Conservation (phyloP, 2,888 invertebrate species). For the Heliconius ismenius region DNA sequence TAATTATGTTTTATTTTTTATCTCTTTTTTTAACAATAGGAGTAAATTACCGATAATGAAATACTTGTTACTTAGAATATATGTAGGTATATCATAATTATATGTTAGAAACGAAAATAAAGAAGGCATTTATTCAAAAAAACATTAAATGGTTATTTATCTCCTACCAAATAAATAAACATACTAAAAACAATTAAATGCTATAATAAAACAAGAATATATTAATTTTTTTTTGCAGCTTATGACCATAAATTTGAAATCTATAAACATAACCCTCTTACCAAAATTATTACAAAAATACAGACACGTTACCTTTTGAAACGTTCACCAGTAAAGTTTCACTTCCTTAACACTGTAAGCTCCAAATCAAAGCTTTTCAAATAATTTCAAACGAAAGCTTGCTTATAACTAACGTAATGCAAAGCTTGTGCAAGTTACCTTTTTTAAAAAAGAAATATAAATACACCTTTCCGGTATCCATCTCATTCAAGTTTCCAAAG, state of each 20-base stretch:
- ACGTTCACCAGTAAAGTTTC: not conserved
- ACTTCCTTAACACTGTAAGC: not conserved
- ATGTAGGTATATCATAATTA: too few relatives aligned
- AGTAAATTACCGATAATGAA: too few relatives aligned
- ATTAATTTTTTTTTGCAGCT: rapidly evolving
- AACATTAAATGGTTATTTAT: too few relatives aligned
- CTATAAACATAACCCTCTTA: not conserved
- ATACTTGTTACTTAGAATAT: too few relatives aligned
- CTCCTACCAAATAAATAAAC: too few relatives aligned
- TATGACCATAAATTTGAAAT: not conserved
- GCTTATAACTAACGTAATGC: not conserved
- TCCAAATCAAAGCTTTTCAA: not conserved
- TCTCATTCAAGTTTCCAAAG: conserved; percentile 10
- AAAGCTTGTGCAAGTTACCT: not conserved
- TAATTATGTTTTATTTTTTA: too few relatives aligned
- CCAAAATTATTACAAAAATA: not conserved
- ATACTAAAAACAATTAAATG: not conserved
- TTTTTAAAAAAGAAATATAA: not conserved
- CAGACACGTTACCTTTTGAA: not conserved
- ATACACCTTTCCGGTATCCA: not conserved
- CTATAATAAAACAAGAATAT: not conserved
- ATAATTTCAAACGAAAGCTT: not conserved
- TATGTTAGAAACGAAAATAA: too few relatives aligned
- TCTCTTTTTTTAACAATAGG: too few relatives aligned
- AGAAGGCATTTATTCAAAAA: too few relatives aligned